Conservation (phyloP, 1,140 invertebrate genomes). For the Nephila pilipes region DNA sequence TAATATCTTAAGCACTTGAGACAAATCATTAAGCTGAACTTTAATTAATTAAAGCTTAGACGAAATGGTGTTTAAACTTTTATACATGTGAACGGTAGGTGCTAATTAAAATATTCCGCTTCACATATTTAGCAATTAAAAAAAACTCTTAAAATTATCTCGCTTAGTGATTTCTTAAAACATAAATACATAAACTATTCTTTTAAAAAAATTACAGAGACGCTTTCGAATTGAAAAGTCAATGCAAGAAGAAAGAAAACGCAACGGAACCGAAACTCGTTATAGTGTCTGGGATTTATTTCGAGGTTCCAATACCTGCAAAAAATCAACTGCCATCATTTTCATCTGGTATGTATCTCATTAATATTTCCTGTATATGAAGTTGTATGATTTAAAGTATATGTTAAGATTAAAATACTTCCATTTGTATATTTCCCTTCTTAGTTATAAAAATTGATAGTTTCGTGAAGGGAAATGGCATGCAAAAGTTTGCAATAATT, state of each 20-base stretch:
- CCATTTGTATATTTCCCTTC: no score
- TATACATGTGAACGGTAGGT: background rate
- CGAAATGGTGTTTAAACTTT: background rate
- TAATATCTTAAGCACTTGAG: no score
- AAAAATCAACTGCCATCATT: constrained; percentile 75
- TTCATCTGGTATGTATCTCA: constrained; percentile 71
- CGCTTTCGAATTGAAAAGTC: constrained; percentile 60
- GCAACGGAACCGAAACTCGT: background rate
- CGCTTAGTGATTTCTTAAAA: no score
- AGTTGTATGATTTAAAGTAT: no score
- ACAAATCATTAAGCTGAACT: no score
- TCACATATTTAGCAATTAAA: no score
- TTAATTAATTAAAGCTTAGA: background rate
- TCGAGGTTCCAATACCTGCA: constrained; percentile 66
- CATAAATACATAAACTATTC: background rate
- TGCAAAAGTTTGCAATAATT: no score
- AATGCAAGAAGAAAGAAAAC: constrained; percentile 59
- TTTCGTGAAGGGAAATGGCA: no score
- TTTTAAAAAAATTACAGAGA: constrained; percentile 12
- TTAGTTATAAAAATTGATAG: no score
- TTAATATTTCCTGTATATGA: background rate
- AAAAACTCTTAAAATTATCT: no score
- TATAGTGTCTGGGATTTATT: constrained; percentile 72
- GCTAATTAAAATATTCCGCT: no score
- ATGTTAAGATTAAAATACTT: no score